These are phyloP conservation scores for Nothobranchius kuhntae DNA, from an alignment of 2,113 vertebrate species.

Conservation along the genomic window DNA sequence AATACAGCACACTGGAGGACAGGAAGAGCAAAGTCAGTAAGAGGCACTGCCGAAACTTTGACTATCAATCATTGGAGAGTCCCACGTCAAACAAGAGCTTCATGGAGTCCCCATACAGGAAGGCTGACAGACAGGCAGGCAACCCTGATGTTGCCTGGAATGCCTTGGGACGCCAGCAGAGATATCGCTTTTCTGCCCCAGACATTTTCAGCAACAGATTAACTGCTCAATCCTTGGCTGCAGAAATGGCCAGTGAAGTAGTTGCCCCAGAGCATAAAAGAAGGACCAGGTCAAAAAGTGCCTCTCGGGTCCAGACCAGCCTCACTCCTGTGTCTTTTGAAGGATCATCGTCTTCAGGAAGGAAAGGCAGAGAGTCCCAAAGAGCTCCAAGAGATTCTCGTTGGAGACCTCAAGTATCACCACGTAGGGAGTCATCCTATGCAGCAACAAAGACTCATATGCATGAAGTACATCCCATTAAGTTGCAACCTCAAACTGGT, in stretches of 20 bases:
- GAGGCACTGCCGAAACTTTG: constrained; percentile 91
- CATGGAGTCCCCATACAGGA: constrained; percentile 84
- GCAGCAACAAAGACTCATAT: constrained; percentile 80
- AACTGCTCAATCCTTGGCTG: constrained; percentile 61
- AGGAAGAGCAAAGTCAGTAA: constrained; percentile 85
- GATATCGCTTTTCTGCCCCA: constrained; percentile 77
- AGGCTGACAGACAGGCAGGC: constrained; percentile 67
- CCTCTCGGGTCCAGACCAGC: constrained; percentile 84
- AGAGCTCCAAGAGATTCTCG: constrained; percentile 77
- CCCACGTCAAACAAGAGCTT: constrained; percentile 62
- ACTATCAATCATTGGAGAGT: constrained; percentile 86
- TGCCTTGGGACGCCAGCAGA: constrained; percentile 77
- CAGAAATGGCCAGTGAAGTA: constrained; percentile 71
- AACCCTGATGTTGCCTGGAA: constrained; percentile 80
- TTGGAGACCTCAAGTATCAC: constrained; percentile 81
- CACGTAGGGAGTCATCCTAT: constrained; percentile 80
- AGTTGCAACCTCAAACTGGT: constrained; percentile 89
- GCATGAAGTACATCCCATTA: constrained; percentile 92
- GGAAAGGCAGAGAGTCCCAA: constrained; percentile 83
- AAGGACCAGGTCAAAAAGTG: constrained; percentile 90
- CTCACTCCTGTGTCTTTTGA: constrained; percentile 83
- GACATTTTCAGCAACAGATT: constrained; percentile 78
- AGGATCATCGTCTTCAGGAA: constrained; percentile 72
- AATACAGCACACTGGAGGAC: constrained; percentile 78
- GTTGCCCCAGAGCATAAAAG: constrained; percentile 79